phyloP scores from a whole-genome alignment of 2,113 vertebrate genomes.

The Platichthys flesus region DNA sequence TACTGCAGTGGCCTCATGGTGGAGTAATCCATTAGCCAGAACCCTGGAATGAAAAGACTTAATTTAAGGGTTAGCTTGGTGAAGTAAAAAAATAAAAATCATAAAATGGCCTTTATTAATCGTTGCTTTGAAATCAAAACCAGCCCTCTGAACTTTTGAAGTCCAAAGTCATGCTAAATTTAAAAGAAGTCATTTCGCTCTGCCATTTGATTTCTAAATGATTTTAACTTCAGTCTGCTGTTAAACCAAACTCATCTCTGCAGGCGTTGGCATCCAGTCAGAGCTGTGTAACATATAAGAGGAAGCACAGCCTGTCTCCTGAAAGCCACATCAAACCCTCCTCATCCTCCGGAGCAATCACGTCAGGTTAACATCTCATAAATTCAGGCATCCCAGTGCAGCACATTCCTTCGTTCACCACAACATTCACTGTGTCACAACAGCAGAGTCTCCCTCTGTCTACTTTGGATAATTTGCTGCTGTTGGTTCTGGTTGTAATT shows the following conservation, averaged over 20 bases:
- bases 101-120: constrained; percentile 37
- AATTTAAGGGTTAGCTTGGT: constrained; percentile 28
- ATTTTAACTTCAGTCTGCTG: constrained; percentile 22
- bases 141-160: not conserved
- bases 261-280: not conserved
- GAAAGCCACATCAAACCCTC: constrained; percentile 54
- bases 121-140: constrained; percentile 29
- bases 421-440: constrained; percentile 1
- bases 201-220: not conserved
- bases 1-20: constrained; percentile 29
- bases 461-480: constrained; percentile 11
- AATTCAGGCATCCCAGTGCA: constrained; percentile 17
- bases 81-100: constrained; percentile 38
- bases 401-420: constrained; percentile 40
- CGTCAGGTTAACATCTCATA: no score
- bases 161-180: not conserved
- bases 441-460: not conserved
- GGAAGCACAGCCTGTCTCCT: constrained; percentile 34
- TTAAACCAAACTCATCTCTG: constrained; percentile 19
- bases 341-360: constrained; percentile 26
- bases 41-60: constrained; percentile 25
- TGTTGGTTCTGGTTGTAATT: constrained; percentile 19
- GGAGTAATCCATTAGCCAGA: constrained; percentile 41
- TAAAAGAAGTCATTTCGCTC: no score
- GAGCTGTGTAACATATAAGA: constrained; percentile 30